Conservation (phyloP, 2,797 vertebrate species). For the Eutrigla gurnardus region DNA sequence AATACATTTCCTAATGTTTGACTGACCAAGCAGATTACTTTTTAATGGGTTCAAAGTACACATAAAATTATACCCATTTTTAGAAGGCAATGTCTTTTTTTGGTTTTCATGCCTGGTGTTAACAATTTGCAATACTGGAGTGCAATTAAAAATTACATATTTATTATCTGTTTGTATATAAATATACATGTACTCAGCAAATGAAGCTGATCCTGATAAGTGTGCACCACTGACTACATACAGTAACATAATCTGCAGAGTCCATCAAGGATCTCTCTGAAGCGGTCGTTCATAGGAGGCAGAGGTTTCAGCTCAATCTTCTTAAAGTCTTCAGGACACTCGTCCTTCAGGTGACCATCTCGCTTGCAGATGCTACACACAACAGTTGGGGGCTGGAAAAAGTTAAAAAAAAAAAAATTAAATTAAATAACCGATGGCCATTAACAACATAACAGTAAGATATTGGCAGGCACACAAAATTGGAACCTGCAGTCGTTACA, state of each 20-base stretch:
- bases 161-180: neutral
- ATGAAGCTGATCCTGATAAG: neutral
- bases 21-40: neutral
- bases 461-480: neutral
- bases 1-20: neutral
- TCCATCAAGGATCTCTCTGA: slow-evolving; percentile 94
- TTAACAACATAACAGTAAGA: neutral
- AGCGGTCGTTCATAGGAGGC: slow-evolving; percentile 92
- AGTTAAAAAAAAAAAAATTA: neutral
- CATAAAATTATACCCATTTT: neutral
- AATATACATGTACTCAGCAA: neutral
- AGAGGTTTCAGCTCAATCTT: slow-evolving; percentile 96
- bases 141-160: too few species aligned
- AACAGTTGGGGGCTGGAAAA: slow-evolving; percentile 92
- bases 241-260: slow-evolving; percentile 95
- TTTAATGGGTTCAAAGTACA: neutral
- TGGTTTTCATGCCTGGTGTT: neutral
- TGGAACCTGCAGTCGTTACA: neutral
- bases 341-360: slow-evolving; percentile 96
- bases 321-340: slow-evolving; percentile 99
- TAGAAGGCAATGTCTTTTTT: neutral
- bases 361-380: slow-evolving; percentile 99
- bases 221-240: slow-evolving; percentile 67
- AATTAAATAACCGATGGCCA: neutral
- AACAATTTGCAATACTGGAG: too few species aligned